These are phyloP conservation scores for Heliothis virescens DNA, from an alignment of 1,140 invertebrate genomes.

Conservation along the genomic window DNA sequence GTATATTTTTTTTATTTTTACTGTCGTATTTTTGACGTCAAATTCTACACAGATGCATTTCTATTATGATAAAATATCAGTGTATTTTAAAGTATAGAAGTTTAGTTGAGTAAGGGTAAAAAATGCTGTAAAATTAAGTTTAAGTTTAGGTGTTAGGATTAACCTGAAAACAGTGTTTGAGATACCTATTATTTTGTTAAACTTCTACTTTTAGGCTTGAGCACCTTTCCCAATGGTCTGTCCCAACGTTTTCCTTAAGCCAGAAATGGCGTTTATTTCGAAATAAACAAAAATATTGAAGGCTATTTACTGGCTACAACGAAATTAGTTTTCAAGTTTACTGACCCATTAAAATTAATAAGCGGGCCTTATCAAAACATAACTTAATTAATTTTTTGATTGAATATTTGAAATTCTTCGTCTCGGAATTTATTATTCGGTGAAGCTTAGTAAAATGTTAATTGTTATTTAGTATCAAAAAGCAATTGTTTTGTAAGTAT, in stretches of 20 bases:
- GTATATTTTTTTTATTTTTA: too few species aligned
- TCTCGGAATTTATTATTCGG: slow-evolving; percentile 5
- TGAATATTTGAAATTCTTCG: slow-evolving; percentile 34
- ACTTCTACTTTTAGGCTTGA: too few species aligned
- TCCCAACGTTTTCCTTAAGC: background rate
- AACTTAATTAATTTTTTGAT: slow-evolving; percentile 47
- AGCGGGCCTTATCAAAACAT: slow-evolving; percentile 32
- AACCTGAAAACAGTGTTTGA: too few species aligned
- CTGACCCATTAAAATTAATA: slow-evolving; percentile 45
- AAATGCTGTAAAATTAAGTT: too few species aligned
- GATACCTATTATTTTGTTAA: too few species aligned
- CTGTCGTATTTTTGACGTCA: too few species aligned
- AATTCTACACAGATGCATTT: too few species aligned
- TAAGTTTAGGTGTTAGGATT: too few species aligned
- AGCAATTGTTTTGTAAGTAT: background rate
- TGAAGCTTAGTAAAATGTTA: slow-evolving; percentile 1
- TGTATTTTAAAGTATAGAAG: too few species aligned
- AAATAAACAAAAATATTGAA: slow-evolving; percentile 25
- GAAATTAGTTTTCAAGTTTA: slow-evolving; percentile 46
- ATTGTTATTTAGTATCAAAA: background rate
- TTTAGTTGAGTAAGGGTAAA: too few species aligned
- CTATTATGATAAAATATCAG: too few species aligned
- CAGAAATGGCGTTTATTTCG: background rate
- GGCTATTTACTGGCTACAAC: slow-evolving; percentile 15
- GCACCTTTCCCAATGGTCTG: background rate